A percentile compares a stretch with the other conserved stretches of the same genome.
These are phyloP conservation scores for Alloplasta piceator DNA, from an alignment of 2,888 invertebrate genomes.

Conservation along the genomic window DNA sequence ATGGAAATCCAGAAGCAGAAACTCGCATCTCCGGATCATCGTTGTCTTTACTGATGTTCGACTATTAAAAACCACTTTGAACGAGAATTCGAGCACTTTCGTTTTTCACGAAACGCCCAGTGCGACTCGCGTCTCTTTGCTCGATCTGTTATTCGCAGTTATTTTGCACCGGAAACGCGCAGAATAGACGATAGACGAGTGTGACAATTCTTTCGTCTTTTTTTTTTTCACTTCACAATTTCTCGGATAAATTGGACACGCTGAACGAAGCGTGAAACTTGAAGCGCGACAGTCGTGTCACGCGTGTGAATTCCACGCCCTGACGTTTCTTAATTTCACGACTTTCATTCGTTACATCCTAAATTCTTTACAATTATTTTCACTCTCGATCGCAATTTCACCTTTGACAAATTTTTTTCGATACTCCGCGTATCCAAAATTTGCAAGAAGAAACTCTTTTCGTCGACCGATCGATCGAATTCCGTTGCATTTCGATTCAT, in stretches of 20 bases:
- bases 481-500: no score
- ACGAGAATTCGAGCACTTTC: conserved; percentile 6
- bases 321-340: not conserved
- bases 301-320: not conserved
- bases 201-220: not conserved
- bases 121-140: not conserved
- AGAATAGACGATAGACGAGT: no score
- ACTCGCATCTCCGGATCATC: conserved; percentile 24
- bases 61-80: conserved; percentile 28
- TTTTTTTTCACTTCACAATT: not conserved
- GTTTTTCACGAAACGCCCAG: conserved; percentile 1
- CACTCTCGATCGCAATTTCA: not conserved
- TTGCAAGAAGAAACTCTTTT: no score
- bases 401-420: no score
- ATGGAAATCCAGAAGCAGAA: conserved; percentile 34
- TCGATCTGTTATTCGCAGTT: not conserved
- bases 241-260: conserved; percentile 15
- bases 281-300: conserved; percentile 7
- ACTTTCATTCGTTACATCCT: not conserved
- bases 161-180: no score
- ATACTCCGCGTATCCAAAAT: no score
- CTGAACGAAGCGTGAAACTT: conserved; percentile 16
- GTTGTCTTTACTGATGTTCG: conserved; percentile 39
- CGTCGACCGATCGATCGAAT: no score
- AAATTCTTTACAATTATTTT: not conserved